phyloP scores from a whole-genome alignment of 2,888 invertebrate genomes.

The Nemurella pictetii region DNA sequence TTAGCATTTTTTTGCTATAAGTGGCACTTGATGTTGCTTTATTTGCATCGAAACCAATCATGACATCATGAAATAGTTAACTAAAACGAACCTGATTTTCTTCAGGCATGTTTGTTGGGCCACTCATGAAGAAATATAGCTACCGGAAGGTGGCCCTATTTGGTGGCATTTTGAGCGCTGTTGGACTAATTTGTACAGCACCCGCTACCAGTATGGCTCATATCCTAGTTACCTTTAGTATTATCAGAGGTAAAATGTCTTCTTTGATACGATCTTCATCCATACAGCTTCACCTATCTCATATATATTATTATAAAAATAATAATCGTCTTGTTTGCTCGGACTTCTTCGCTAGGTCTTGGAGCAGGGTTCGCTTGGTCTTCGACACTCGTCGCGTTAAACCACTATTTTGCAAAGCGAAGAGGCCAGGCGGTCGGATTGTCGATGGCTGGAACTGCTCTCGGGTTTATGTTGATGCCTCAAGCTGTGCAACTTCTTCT shows the following conservation, averaged over 20 bases:
- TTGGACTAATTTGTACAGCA: constrained; percentile 68
- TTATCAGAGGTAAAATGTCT: constrained; percentile 64
- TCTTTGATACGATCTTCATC: not conserved
- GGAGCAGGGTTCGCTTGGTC: constrained; percentile 77
- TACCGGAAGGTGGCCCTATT: constrained; percentile 71
- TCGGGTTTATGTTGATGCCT: constrained; percentile 79
- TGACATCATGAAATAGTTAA: not conserved
- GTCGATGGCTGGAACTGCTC: constrained; percentile 78
- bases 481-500: constrained; percentile 67
- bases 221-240: constrained; percentile 72
- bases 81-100: not conserved
- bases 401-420: constrained; percentile 75
- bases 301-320: no score
- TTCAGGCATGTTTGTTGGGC: constrained; percentile 68
- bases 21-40: no score
- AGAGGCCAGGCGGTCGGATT: constrained; percentile 79
- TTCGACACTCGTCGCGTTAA: constrained; percentile 76
- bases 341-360: constrained; percentile 57
- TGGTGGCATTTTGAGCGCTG: constrained; percentile 66
- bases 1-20: not conserved
- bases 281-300: no score
- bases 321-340: no score
- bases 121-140: constrained; percentile 73
- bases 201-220: constrained; percentile 72
- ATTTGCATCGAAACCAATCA: no score